A percentile compares a stretch with the other conserved stretches of the same genome.
These are phyloP conservation scores for Sarcophaga bullata DNA, from an alignment of 1,140 invertebrate genomes.

Conservation along the genomic window DNA sequence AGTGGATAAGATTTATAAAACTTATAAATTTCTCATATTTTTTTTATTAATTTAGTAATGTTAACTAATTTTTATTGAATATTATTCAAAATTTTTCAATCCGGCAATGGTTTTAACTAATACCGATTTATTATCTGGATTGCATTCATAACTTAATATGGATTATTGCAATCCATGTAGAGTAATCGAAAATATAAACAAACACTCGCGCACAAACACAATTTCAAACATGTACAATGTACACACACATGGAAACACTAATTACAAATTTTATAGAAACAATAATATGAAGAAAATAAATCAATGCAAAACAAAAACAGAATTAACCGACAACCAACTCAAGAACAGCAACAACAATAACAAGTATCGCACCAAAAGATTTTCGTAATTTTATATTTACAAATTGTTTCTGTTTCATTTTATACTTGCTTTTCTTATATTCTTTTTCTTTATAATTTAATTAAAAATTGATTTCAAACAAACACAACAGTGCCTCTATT, in stretches of 20 bases:
- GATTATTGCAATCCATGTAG: too few relatives aligned
- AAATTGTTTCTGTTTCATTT: background rate
- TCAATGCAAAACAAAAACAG: constrained; percentile 2
- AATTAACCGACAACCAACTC: too few relatives aligned
- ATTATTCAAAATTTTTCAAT: too few relatives aligned
- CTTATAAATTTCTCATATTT: too few relatives aligned
- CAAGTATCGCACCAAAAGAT: constrained; percentile 1
- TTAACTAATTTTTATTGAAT: too few relatives aligned
- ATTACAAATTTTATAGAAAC: background rate
- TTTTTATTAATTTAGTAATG: too few relatives aligned
- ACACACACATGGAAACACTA: background rate
- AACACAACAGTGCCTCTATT: background rate
- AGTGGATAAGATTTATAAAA: too few relatives aligned
- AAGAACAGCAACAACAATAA: background rate
- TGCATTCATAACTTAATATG: too few relatives aligned
- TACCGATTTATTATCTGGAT: too few relatives aligned
- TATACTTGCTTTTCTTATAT: background rate
- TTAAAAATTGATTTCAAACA: background rate
- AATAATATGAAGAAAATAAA: background rate
- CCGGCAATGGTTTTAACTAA: too few relatives aligned
- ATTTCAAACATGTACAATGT: background rate
- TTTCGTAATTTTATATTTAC: background rate
- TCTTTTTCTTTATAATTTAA: background rate
- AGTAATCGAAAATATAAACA: too few relatives aligned
- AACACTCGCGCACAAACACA: too few relatives aligned